Evolutionary conservation across 1,140 invertebrate genomes (phyloP).

Genomic region (Macrocentrus cingulum): DNA sequence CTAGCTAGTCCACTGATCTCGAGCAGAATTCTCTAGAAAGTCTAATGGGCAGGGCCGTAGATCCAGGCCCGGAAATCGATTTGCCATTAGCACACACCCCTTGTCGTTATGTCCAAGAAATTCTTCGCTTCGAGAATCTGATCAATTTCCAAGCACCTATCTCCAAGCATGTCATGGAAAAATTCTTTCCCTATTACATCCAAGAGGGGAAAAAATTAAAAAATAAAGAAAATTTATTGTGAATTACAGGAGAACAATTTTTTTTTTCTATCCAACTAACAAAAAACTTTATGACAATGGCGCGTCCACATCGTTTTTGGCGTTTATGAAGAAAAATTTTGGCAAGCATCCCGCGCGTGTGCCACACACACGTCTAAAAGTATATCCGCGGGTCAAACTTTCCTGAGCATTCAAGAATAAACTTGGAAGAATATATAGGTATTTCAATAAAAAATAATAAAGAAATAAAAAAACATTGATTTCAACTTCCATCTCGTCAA

Average conservation of each 20-base stretch:
- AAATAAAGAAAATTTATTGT: no score
- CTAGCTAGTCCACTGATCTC: background rate
- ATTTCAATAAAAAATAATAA: background rate
- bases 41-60: constrained; percentile 15
- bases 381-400: constrained; percentile 11
- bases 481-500: no score
- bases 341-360: constrained; percentile 20
- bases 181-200: no score
- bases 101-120: background rate
- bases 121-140: background rate
- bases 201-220: no score
- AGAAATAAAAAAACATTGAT: no score
- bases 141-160: no score
- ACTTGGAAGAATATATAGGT: background rate
- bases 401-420: no score
- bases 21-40: background rate
- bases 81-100: constrained; percentile 20
- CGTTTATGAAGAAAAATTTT: constrained; percentile 45
- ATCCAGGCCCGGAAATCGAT: constrained; percentile 23
- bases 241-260: no score
- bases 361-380: background rate
- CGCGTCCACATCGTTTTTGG: constrained; percentile 36
- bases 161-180: no score
- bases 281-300: constrained; percentile 31
- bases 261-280: constrained; percentile 6